Evolutionary conservation across 1,140 invertebrate genomes (phyloP).

Genomic region (Saccostrea cuccullata): DNA sequence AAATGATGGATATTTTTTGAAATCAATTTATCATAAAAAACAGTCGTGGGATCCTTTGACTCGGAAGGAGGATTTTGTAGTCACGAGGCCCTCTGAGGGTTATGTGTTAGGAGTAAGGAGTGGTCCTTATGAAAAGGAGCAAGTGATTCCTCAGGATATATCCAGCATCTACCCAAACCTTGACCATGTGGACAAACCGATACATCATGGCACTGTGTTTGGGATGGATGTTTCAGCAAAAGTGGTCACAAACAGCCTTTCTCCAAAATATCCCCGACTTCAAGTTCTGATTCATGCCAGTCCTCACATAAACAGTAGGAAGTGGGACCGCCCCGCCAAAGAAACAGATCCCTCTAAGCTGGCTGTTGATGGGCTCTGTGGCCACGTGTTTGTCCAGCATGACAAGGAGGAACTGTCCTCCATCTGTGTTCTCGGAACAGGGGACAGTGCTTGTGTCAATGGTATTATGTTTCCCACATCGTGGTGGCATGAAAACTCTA

Average conservation of each 20-base stretch:
- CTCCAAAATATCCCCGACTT: slow-evolving; percentile 60
- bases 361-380: slow-evolving; percentile 57
- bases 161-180: slow-evolving; percentile 45
- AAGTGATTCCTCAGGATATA: slow-evolving; percentile 59
- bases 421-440: slow-evolving; percentile 65
- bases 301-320: slow-evolving; percentile 41
- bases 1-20: slow-evolving; percentile 70
- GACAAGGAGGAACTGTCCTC: slow-evolving; percentile 63
- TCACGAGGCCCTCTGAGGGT: slow-evolving; percentile 66
- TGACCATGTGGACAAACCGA: slow-evolving; percentile 32
- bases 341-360: slow-evolving; percentile 47
- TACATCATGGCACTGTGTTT: slow-evolving; percentile 62
- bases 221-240: slow-evolving; percentile 68
- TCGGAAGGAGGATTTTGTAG: slow-evolving; percentile 67
- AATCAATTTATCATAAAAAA: slow-evolving; percentile 66
- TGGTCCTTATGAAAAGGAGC: slow-evolving; percentile 67
- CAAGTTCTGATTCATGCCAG: slow-evolving; percentile 69
- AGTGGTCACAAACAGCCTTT: slow-evolving; percentile 60
- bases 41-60: slow-evolving; percentile 60
- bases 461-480: slow-evolving; percentile 62
- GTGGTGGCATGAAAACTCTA: slow-evolving; percentile 58
- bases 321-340: background rate
- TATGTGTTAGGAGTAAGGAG: slow-evolving; percentile 64
- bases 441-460: slow-evolving; percentile 65
- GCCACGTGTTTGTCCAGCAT: slow-evolving; percentile 64